These are phyloP conservation scores for Aphidius ervi DNA, from an alignment of 1,140 invertebrate species.

Conservation along the genomic window DNA sequence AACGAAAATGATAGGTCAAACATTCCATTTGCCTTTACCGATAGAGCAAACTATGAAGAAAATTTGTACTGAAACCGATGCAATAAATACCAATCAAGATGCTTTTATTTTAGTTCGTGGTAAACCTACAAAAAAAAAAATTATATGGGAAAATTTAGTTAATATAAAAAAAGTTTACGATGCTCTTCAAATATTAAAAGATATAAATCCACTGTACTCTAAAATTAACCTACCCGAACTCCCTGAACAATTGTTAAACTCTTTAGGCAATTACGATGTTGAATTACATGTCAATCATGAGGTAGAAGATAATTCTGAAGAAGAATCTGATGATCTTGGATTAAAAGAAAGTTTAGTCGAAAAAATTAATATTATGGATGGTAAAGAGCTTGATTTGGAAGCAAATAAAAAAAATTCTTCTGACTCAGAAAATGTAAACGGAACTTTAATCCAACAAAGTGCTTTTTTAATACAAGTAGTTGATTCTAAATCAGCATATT, in stretches of 20 bases:
- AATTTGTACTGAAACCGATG: conserved; percentile 24
- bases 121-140: conserved; percentile 24
- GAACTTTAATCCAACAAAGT: neutral
- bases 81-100: conserved; percentile 28
- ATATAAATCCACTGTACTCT: conserved; percentile 24
- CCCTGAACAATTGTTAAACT: neutral
- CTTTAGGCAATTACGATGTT: neutral
- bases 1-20: conserved; percentile 5
- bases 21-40: conserved; percentile 37
- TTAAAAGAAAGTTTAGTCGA: no score
- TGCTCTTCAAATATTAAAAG: conserved; percentile 23
- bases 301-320: neutral
- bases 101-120: conserved; percentile 23
- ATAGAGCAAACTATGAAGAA: conserved; percentile 36
- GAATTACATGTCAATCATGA: neutral
- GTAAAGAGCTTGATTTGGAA: no score
- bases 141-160: conserved; percentile 23
- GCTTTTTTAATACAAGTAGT: conserved; percentile 18
- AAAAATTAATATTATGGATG: no score
- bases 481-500: conserved; percentile 11
- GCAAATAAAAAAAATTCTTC: no score
- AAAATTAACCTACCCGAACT: conserved; percentile 24
- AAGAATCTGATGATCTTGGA: no score
- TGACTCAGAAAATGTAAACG: no score
- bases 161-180: conserved; percentile 23